phyloP scores from a whole-genome alignment of 2,113 vertebrate species.

The Anolis sagrei region DNA sequence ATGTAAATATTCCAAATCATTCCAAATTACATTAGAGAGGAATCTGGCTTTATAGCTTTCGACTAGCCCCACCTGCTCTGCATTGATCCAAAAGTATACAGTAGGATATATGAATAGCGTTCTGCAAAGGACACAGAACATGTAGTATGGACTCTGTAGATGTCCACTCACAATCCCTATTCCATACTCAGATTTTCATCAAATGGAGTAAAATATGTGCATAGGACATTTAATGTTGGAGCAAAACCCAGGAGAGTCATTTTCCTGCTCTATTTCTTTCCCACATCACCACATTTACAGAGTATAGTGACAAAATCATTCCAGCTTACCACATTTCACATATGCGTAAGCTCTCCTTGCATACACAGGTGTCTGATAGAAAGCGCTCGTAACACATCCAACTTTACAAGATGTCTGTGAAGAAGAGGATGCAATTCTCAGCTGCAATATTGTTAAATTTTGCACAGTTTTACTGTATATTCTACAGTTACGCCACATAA shows the following conservation, averaged over 20 bases:
- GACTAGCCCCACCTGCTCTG: neutral
- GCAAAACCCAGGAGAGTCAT: neutral
- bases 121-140: neutral
- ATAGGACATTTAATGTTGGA: neutral
- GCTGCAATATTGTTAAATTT: slow-evolving; percentile 52
- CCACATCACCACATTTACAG: neutral
- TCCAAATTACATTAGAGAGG: neutral
- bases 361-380: slow-evolving; percentile 46
- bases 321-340: slow-evolving; percentile 46
- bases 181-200: neutral
- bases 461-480: slow-evolving; percentile 42
- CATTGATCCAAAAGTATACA: neutral
- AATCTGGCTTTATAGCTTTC: neutral
- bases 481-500: slow-evolving; percentile 60
- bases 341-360: slow-evolving; percentile 33
- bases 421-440: slow-evolving; percentile 29
- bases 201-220: neutral
- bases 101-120: neutral
- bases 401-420: slow-evolving; percentile 48
- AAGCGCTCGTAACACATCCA: slow-evolving; percentile 44
- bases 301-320: slow-evolving; percentile 27
- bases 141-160: neutral
- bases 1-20: neutral
- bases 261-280: neutral
- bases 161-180: neutral